A percentile compares a stretch with the other conserved stretches of the same genome.
Evolutionary conservation across 2,888 invertebrate genomes (phyloP).

Genomic region (Catocala fraxini): DNA sequence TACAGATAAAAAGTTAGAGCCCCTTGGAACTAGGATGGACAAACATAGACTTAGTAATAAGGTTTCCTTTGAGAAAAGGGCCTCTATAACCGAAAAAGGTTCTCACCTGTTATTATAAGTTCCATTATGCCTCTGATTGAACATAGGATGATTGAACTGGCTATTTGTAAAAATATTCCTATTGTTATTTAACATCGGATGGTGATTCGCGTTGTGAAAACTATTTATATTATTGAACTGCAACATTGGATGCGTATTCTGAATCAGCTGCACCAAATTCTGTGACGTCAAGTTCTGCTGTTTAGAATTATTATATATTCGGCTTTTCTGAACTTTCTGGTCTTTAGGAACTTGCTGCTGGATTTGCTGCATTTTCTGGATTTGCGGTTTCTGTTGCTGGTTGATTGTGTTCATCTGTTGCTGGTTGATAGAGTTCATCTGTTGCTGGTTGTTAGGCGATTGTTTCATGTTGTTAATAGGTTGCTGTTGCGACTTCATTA

Average conservation of each 20-base stretch:
- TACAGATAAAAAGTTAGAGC: no score
- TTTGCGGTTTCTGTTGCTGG: constrained; percentile 21
- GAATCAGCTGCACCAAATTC: constrained; percentile 79
- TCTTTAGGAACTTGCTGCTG: constrained; percentile 42
- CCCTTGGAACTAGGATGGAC: no score
- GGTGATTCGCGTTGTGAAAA: constrained; percentile 79
- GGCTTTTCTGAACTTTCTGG: constrained; percentile 65
- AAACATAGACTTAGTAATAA: no score
- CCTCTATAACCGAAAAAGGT: not conserved
- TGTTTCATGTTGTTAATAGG: constrained; percentile 45
- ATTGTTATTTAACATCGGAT: constrained; percentile 73
- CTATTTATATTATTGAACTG: constrained; percentile 68
- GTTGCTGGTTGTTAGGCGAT: constrained; percentile 37
- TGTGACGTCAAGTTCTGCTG: constrained; percentile 64
- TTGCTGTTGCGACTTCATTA: constrained; percentile 52
- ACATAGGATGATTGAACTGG: constrained; percentile 63
- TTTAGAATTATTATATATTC: constrained; percentile 72
- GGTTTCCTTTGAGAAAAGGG: not conserved
- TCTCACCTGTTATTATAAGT: constrained; percentile 63
- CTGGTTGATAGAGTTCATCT: constrained; percentile 40
- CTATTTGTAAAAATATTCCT: constrained; percentile 61
- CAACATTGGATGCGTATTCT: constrained; percentile 82
- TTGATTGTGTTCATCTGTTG: constrained; percentile 42
- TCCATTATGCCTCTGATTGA: constrained; percentile 69
- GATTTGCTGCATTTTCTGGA: constrained; percentile 11